These are phyloP conservation scores for Peromyscus leucopus DNA, from an alignment of 2,113 vertebrate genomes.

Conservation along the genomic window DNA sequence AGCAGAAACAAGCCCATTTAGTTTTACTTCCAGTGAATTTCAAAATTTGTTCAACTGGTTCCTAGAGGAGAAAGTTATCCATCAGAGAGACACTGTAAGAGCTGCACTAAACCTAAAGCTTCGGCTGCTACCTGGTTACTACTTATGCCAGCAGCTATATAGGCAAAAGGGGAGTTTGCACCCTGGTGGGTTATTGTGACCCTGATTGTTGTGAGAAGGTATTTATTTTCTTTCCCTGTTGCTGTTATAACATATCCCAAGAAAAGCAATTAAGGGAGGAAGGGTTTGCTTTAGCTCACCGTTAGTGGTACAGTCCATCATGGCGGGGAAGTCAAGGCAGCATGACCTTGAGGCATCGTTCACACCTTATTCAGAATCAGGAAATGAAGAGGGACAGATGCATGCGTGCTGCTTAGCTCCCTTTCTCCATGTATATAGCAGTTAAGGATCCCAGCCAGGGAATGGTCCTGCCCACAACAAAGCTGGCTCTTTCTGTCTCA, in stretches of 20 bases:
- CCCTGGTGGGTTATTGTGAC: not conserved
- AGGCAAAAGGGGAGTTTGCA: not conserved
- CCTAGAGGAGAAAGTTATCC: not conserved
- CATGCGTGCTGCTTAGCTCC: not conserved
- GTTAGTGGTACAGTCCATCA: not conserved
- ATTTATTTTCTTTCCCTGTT: not conserved
- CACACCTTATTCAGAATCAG: not conserved
- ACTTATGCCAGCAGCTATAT: not conserved
- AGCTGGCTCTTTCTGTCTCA: not conserved
- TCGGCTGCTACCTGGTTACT: not conserved
- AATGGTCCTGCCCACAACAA: not conserved
- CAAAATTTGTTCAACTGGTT: constrained; percentile 39
- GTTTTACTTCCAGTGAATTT: not conserved
- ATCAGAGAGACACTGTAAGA: not conserved
- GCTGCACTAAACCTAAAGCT: not conserved
- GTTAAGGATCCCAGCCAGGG: not conserved
- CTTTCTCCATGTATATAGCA: not conserved
- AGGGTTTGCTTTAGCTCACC: not conserved
- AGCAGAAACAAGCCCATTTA: not conserved
- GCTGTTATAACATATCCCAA: not conserved
- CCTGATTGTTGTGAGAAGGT: not conserved
- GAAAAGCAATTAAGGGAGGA: not conserved
- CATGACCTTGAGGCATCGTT: no score
- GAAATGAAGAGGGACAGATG: not conserved
- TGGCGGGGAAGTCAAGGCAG: not conserved